These are phyloP conservation scores for Pipra filicauda DNA, from an alignment of 2,113 vertebrate genomes.

Conservation along the genomic window DNA sequence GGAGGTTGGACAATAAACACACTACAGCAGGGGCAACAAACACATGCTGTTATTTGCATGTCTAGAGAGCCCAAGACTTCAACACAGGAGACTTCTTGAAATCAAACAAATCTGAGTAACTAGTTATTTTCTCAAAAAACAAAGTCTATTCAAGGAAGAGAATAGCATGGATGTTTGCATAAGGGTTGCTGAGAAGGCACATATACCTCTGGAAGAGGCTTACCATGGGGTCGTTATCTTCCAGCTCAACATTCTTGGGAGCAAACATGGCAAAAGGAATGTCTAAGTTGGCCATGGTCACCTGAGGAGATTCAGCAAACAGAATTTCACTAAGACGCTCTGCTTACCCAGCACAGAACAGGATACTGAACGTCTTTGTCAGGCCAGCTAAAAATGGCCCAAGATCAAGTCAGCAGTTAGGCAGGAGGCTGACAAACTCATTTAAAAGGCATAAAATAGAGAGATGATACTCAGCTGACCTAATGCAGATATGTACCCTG, in stretches of 20 bases:
- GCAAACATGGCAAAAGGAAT: conserved; percentile 96
- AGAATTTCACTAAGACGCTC: conserved; percentile 23
- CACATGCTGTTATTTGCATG: not conserved
- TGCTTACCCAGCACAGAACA: not conserved
- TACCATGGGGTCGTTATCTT: conserved; percentile 95
- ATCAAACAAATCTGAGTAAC: not conserved
- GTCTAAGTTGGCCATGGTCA: conserved; percentile 89
- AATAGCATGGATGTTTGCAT: not conserved
- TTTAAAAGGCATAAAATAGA: not conserved
- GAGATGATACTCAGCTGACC: not conserved
- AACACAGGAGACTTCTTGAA: not conserved
- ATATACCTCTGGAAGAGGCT: conserved; percentile 39
- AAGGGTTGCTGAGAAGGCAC: conserved; percentile 18
- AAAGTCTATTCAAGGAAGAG: not conserved
- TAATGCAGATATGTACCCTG: not conserved
- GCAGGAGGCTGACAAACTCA: not conserved
- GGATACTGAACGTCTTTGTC: not conserved
- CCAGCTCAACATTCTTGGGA: conserved; percentile 86
- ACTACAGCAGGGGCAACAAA: not conserved
- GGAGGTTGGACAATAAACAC: not conserved
- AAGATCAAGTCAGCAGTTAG: not conserved
- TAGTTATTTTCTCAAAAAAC: not conserved
- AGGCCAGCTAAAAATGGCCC: not conserved
- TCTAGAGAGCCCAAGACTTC: not conserved
- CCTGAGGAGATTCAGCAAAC: conserved; percentile 73